phyloP scores from a whole-genome alignment of 2,797 vertebrate genomes.

The Melanotaenia parkinsoni region DNA sequence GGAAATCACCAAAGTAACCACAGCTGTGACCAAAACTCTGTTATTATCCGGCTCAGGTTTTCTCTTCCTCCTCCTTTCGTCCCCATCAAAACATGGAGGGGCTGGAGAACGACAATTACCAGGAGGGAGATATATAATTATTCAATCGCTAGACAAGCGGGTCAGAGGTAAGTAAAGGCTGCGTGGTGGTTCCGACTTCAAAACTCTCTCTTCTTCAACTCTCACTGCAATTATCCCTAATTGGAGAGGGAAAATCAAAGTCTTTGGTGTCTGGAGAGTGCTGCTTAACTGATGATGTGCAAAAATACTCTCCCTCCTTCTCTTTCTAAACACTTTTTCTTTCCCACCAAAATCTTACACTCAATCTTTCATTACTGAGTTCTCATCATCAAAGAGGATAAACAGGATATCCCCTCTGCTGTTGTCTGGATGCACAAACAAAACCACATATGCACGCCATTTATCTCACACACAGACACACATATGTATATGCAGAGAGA shows the following conservation, averaged over 20 bases:
- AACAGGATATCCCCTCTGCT: constrained; percentile 74
- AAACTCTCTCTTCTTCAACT: constrained; percentile 72
- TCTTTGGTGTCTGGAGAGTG: constrained; percentile 72
- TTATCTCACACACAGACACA: background rate
- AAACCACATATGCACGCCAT: constrained; percentile 16
- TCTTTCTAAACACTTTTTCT: constrained; percentile 45
- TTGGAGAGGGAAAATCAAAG: constrained; percentile 76
- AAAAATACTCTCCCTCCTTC: constrained; percentile 59
- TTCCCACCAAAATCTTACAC: constrained; percentile 39
- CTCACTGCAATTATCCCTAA: constrained; percentile 81
- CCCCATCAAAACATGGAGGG: constrained; percentile 75
- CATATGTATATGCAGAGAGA: constrained; percentile 1
- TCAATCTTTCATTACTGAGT: constrained; percentile 52
- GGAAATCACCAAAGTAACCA: constrained; percentile 80
- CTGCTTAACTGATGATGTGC: constrained; percentile 74
- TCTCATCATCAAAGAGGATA: constrained; percentile 72
- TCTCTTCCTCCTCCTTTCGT: constrained; percentile 60
- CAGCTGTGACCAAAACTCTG: constrained; percentile 69
- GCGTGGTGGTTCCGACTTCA: constrained; percentile 64
- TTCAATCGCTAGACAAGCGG: constrained; percentile 78
- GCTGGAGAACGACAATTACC: constrained; percentile 80
- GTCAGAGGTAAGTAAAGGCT: constrained; percentile 80
- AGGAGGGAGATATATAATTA: constrained; percentile 80
- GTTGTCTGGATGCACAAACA: constrained; percentile 49
- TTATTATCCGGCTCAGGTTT: constrained; percentile 79